Percentiles rank a stretch among this genome's conserved stretches.
Evolutionary conservation across 2,113 vertebrate species (phyloP).

Genomic region (Brachyhypopomus occidentalis): DNA sequence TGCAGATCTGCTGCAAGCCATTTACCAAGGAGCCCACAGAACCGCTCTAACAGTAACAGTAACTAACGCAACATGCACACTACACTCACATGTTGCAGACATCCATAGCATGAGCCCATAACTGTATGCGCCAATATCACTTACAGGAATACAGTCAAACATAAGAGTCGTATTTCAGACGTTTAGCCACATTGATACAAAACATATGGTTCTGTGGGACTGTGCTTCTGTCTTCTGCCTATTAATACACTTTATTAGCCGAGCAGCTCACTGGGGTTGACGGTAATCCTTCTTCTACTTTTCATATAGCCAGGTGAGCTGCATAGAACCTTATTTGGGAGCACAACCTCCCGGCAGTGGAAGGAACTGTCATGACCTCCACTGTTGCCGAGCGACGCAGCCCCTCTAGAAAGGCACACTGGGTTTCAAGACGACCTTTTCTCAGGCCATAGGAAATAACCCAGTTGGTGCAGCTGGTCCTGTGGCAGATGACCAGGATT

Average conservation of each 20-base stretch:
- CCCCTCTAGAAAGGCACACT: slow-evolving; percentile 22
- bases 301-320: background rate
- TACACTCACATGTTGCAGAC: slow-evolving; percentile 29
- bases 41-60: background rate
- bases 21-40: background rate
- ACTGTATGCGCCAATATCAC: slow-evolving; percentile 42
- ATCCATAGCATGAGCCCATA: background rate
- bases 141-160: slow-evolving; percentile 44
- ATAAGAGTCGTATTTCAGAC: slow-evolving; percentile 60
- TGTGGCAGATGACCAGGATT: slow-evolving; percentile 19
- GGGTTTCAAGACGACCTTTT: slow-evolving; percentile 26
- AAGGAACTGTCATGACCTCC: background rate
- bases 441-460: slow-evolving; percentile 43
- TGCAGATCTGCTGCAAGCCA: background rate
- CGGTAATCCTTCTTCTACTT: background rate
- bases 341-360: background rate
- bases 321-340: slow-evolving; percentile 30
- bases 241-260: slow-evolving; percentile 45
- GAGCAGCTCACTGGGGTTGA: slow-evolving; percentile 22
- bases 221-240: slow-evolving; percentile 51
- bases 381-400: slow-evolving; percentile 18
- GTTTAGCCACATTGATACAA: slow-evolving; percentile 49
- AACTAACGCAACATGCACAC: background rate
- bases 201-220: slow-evolving; percentile 54
- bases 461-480: slow-evolving; percentile 25